These are phyloP conservation scores for Camponotus vicinus DNA, from an alignment of 1,140 invertebrate genomes.

Conservation along the genomic window DNA sequence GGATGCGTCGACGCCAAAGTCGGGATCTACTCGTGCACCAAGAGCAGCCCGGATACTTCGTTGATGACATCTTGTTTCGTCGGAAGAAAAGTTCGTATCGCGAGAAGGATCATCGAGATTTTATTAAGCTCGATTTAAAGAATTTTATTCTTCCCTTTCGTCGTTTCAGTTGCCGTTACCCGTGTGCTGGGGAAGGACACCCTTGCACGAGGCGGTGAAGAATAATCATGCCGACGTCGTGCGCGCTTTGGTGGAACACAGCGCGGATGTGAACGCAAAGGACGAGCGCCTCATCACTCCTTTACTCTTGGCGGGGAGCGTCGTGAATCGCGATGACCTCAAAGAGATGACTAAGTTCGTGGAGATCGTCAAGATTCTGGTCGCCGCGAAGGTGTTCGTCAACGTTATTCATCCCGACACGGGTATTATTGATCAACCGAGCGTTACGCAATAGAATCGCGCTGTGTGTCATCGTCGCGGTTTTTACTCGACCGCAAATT, in stretches of 20 bases:
- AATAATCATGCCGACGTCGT: constrained; percentile 72
- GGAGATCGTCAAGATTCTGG: constrained; percentile 52
- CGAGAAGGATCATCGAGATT: background rate
- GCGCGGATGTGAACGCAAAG: constrained; percentile 38
- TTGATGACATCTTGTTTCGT: background rate
- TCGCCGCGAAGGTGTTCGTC: constrained; percentile 1
- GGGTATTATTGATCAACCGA: constrained; percentile 43
- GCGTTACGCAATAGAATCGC: background rate
- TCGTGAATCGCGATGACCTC: constrained; percentile 19
- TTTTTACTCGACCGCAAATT: background rate
- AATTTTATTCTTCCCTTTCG: background rate
- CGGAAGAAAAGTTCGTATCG: constrained; percentile 31
- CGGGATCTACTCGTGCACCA: constrained; percentile 59
- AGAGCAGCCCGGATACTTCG: background rate
- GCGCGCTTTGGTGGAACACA: constrained; percentile 61
- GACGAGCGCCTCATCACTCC: constrained; percentile 48
- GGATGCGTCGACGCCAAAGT: constrained; percentile 45
- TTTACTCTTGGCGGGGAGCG: constrained; percentile 58
- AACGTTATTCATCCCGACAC: constrained; percentile 47
- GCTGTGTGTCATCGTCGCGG: too few relatives aligned
- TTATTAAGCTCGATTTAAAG: background rate
- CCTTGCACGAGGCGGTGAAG: constrained; percentile 77
- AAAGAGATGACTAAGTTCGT: constrained; percentile 63
- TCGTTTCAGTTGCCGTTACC: constrained; percentile 66
- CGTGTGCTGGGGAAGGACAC: constrained; percentile 75